Percentiles rank a stretch among this genome's conserved stretches.
These are phyloP conservation scores for Salvelinus fontinalis DNA, from an alignment of 2,113 vertebrate species.

Conservation along the genomic window DNA sequence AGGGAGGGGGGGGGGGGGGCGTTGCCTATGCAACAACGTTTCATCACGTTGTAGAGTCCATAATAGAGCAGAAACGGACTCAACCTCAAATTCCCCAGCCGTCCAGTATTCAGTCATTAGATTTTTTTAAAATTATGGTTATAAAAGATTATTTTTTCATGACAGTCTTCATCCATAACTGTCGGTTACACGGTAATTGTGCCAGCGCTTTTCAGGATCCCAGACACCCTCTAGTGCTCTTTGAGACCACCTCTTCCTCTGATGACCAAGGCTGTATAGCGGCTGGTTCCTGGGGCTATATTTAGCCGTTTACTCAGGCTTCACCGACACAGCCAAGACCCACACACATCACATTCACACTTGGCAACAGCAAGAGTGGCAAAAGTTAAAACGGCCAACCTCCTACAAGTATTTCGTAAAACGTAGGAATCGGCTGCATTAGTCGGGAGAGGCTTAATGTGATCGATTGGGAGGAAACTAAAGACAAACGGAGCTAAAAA, in stretches of 20 bases:
- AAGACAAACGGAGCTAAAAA: conserved; percentile 31
- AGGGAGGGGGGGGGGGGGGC: too few relatives aligned
- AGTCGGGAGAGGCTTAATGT: conserved; percentile 51
- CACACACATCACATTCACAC: conserved; percentile 7
- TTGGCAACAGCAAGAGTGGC: conserved; percentile 54
- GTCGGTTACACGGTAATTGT: too few relatives aligned
- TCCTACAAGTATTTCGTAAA: conserved; percentile 61
- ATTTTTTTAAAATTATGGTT: too few relatives aligned
- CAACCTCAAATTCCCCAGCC: too few relatives aligned
- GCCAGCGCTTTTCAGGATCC: background rate
- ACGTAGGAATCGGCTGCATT: conserved; percentile 64
- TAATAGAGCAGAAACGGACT: too few relatives aligned
- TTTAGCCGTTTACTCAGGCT: conserved; percentile 64
- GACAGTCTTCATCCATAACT: too few relatives aligned
- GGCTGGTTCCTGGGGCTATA: conserved; percentile 33
- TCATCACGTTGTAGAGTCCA: too few relatives aligned
- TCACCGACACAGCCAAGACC: conserved; percentile 45
- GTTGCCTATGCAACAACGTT: too few relatives aligned
- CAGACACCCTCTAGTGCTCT: conserved; percentile 25
- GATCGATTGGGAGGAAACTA: conserved; percentile 48
- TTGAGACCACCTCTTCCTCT: too few relatives aligned
- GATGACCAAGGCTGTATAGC: conserved; percentile 17
- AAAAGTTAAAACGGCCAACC: conserved; percentile 53
- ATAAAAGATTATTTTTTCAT: too few relatives aligned
- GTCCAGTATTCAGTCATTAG: too few relatives aligned